These are phyloP conservation scores for Paragorgia papillata DNA, from an alignment of 92 coral and sea anemone genomes.

Conservation along the genomic window DNA sequence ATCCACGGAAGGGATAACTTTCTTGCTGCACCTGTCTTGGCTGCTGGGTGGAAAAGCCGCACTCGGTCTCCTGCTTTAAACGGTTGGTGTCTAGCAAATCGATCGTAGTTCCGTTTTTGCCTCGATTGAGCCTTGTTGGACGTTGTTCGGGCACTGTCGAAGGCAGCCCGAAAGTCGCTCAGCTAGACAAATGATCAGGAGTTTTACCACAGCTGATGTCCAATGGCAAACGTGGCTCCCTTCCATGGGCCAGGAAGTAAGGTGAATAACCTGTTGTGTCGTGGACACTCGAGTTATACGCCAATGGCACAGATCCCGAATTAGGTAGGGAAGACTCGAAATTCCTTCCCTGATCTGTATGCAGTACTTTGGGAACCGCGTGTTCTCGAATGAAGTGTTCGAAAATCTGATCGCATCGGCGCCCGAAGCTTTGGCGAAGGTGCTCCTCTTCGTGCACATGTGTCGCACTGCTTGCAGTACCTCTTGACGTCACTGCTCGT, in stretches of 20 bases:
- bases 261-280: too few relatives aligned
- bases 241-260: too few relatives aligned
- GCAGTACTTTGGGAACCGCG: background rate
- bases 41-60: constrained; percentile 41
- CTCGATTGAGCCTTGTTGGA: too few relatives aligned
- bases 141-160: too few relatives aligned
- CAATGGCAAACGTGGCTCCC: too few relatives aligned
- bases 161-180: too few relatives aligned
- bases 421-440: constrained; percentile 46
- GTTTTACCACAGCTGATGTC: too few relatives aligned
- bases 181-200: too few relatives aligned
- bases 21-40: constrained; percentile 39
- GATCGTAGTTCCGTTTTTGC: too few relatives aligned
- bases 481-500: constrained; percentile 45
- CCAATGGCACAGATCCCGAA: too few relatives aligned
- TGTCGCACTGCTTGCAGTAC: constrained; percentile 39
- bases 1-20: constrained; percentile 47
- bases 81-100: background rate
- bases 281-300: too few relatives aligned
- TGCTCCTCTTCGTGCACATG: constrained; percentile 23
- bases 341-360: background rate
- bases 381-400: constrained; percentile 1
- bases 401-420: constrained; percentile 7
- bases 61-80: constrained; percentile 38
- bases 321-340: background rate